Conservation (phyloP, 1,140 invertebrate genomes). For the Patella vulgata region DNA sequence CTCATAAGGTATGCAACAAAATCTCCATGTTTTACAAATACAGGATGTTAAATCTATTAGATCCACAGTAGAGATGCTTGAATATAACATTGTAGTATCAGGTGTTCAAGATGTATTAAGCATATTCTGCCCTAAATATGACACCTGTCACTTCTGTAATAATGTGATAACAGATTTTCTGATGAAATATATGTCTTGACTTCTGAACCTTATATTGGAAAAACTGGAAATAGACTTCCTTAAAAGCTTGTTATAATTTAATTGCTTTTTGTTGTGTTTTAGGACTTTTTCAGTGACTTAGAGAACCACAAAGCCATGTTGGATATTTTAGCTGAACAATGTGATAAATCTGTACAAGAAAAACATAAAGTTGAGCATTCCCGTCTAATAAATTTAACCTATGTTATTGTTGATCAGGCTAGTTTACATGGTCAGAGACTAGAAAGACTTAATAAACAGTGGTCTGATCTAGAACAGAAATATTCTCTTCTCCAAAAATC, state of each 20-base stretch:
- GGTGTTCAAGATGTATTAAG: too few relatives aligned
- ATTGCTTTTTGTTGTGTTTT: conserved; percentile 11
- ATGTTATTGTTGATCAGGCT: conserved; percentile 59
- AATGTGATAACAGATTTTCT: too few relatives aligned
- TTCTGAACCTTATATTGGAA: too few relatives aligned
- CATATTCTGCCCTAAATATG: too few relatives aligned
- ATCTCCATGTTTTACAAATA: neutral
- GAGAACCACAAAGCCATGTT: conserved; percentile 59
- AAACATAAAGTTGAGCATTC: conserved; percentile 47
- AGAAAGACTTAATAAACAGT: conserved; percentile 52
- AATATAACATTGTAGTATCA: too few relatives aligned
- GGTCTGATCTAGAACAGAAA: conserved; percentile 55
- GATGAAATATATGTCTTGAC: too few relatives aligned
- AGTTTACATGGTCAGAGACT: conserved; percentile 58
- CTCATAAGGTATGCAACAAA: conserved; percentile 55
- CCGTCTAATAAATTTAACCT: conserved; percentile 51
- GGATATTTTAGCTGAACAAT: conserved; percentile 54
- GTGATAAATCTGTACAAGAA: conserved; percentile 49
- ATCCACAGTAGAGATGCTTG: too few relatives aligned
- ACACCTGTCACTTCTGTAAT: too few relatives aligned
- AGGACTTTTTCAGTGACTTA: conserved; percentile 65
- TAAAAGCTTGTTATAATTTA: too few relatives aligned
- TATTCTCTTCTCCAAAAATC: conserved; percentile 39
- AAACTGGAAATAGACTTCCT: too few relatives aligned
- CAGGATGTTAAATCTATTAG: too few relatives aligned